Evolutionary conservation across 2,888 invertebrate genomes (phyloP).

Genomic region (Smittia sp.): DNA sequence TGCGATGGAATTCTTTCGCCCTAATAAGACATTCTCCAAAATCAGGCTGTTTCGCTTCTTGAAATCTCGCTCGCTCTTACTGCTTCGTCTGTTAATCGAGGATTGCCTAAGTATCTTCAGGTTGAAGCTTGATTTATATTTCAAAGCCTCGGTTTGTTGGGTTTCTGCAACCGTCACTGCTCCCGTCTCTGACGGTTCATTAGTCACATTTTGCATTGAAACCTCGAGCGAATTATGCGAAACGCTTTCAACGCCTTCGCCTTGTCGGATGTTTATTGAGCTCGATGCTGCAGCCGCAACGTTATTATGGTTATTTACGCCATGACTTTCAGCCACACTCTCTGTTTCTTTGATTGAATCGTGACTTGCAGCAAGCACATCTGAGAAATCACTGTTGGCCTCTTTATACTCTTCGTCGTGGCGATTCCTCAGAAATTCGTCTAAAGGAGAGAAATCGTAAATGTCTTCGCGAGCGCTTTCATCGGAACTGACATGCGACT

Average conservation of each 20-base stretch:
- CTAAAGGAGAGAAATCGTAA: background rate
- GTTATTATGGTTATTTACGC: too few species aligned
- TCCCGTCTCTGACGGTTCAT: slow-evolving; percentile 42
- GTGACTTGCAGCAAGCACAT: background rate
- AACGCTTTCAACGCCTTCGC: too few species aligned
- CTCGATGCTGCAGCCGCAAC: too few species aligned
- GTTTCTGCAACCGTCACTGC: slow-evolving; percentile 32
- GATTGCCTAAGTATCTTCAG: slow-evolving; percentile 48
- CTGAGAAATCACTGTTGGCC: background rate
- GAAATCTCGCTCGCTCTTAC: slow-evolving; percentile 13
- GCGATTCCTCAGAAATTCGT: slow-evolving; percentile 14
- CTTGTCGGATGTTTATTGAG: too few species aligned
- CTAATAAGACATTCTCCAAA: slow-evolving; percentile 18
- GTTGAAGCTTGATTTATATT: slow-evolving; percentile 48
- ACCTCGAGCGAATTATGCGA: background rate
- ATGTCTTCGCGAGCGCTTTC: background rate
- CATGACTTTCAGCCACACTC: background rate
- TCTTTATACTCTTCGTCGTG: slow-evolving; percentile 25
- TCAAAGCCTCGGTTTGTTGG: slow-evolving; percentile 34
- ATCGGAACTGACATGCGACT: background rate
- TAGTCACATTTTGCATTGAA: slow-evolving; percentile 42
- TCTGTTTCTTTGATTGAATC: background rate
- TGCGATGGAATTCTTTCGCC: background rate
- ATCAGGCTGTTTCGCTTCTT: slow-evolving; percentile 32
- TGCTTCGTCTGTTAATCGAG: too few species aligned